phyloP scores from a whole-genome alignment of 2,113 vertebrate species.

The Etia nguti region DNA sequence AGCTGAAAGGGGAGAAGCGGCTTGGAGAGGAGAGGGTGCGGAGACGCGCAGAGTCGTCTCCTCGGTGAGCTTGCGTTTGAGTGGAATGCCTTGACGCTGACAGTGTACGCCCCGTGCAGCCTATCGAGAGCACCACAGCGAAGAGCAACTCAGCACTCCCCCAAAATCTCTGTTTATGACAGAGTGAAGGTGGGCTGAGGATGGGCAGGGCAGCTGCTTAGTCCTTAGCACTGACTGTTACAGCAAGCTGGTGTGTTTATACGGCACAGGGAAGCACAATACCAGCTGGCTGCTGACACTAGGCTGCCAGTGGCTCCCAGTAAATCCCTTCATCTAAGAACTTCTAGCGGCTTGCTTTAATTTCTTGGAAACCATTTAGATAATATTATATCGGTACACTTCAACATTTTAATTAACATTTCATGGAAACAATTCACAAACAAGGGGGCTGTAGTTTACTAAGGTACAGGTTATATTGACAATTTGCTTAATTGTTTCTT shows the following conservation, averaged over 20 bases:
- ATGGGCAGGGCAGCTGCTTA: constrained; percentile 53
- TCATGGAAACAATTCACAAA: neutral
- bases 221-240: constrained; percentile 81
- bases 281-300: constrained; percentile 73
- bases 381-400: neutral
- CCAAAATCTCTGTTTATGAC: constrained; percentile 61
- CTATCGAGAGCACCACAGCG: constrained; percentile 18
- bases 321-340: constrained; percentile 14
- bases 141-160: constrained; percentile 54
- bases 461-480: neutral
- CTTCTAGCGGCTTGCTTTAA: neutral
- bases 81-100: constrained; percentile 51
- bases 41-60: constrained; percentile 23
- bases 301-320: constrained; percentile 43
- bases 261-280: constrained; percentile 63
- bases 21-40: constrained; percentile 1
- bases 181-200: constrained; percentile 55
- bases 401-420: neutral
- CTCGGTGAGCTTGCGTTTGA: constrained; percentile 22
- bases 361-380: neutral
- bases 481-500: constrained; percentile 25
- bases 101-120: constrained; percentile 43
- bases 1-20: constrained; percentile 14
- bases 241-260: constrained; percentile 75
- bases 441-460: neutral